Conservation (phyloP, 2,113 vertebrate genomes). For the Solenodon paradoxus region DNA sequence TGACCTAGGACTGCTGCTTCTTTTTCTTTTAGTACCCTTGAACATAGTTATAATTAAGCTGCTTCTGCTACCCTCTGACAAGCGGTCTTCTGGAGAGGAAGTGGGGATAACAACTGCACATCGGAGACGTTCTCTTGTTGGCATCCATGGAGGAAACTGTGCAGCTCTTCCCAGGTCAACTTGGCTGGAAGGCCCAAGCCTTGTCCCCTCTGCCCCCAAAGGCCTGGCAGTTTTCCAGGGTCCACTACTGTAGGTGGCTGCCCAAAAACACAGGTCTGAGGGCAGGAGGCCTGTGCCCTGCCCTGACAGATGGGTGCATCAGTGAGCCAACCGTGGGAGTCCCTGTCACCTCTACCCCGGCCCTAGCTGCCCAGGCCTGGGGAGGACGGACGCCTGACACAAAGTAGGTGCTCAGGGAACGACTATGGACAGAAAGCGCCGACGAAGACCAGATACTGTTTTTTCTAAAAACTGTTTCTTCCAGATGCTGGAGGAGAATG, state of each 20-base stretch:
- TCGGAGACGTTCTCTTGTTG: background rate
- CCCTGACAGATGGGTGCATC: background rate
- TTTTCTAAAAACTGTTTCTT: constrained; percentile 23
- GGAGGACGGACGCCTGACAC: background rate
- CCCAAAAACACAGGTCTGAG: background rate
- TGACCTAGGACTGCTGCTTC: too few relatives aligned
- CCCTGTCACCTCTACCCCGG: background rate
- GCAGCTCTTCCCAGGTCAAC: too few relatives aligned
- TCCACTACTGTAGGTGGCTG: background rate
- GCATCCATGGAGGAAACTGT: background rate
- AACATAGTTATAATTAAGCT: background rate
- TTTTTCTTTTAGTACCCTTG: background rate
- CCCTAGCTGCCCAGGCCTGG: background rate
- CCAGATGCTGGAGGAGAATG: background rate
- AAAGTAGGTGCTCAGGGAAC: background rate
- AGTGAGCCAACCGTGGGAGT: too few relatives aligned
- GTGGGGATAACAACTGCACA: background rate
- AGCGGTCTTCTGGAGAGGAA: background rate
- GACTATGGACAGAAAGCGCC: background rate
- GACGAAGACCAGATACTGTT: background rate
- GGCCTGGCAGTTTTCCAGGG: background rate
- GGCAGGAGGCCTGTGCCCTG: background rate
- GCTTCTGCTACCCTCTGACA: background rate
- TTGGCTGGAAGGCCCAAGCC: background rate
- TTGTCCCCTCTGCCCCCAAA: background rate